Evolutionary conservation across 2,113 vertebrate species (phyloP).

Genomic region (Eolophus roseicapilla): DNA sequence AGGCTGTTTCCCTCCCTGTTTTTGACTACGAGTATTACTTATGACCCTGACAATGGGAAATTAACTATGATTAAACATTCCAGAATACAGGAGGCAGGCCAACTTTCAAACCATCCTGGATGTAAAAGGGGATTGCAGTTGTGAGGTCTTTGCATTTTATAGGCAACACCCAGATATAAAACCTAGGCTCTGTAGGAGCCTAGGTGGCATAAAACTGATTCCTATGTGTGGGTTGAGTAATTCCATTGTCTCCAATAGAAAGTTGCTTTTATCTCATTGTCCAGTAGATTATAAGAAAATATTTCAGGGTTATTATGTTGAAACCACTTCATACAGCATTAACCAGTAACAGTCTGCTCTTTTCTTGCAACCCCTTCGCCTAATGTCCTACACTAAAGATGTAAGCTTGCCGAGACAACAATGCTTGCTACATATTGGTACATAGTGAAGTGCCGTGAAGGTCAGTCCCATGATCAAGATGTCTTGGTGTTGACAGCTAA

Average conservation of each 20-base stretch:
- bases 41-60: neutral
- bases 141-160: neutral
- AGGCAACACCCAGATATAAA: neutral
- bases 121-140: neutral
- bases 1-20: neutral
- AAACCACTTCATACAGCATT: neutral
- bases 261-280: neutral
- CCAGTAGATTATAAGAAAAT: neutral
- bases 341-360: rapidly evolving
- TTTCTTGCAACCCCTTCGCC: neutral
- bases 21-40: neutral
- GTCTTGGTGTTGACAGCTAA: neutral
- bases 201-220: neutral
- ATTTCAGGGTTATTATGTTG: neutral
- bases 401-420: neutral
- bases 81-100: neutral
- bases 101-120: neutral
- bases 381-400: neutral
- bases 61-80: neutral
- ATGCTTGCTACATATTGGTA: rapidly evolving
- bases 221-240: neutral
- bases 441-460: neutral
- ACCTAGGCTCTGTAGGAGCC: rapidly evolving
- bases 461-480: neutral
- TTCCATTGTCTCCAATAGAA: neutral